phyloP scores from a whole-genome alignment of 2,113 vertebrate species.

The Pseudorhombus dupliciocellatus region DNA sequence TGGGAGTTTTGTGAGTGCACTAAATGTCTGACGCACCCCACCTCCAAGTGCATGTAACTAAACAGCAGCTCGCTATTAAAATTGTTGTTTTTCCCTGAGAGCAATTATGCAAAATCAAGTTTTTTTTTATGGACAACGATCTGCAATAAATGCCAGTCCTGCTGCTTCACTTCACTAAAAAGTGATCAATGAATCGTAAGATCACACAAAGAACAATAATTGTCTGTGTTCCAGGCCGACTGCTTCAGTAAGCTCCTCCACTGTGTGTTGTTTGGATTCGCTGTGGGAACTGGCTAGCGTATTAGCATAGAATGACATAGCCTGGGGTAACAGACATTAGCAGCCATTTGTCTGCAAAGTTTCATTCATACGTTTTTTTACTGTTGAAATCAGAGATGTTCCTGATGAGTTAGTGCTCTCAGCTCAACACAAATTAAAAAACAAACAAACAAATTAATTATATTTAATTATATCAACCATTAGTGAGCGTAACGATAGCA shows the following conservation, averaged over 20 bases:
- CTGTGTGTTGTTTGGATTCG: neutral
- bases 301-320: neutral
- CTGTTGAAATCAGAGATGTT: neutral
- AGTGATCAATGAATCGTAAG: neutral
- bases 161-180: neutral
- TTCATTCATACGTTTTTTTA: neutral
- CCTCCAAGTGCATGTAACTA: constrained; percentile 17
- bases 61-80: neutral
- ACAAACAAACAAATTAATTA: too few relatives aligned
- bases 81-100: neutral
- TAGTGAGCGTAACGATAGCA: too few relatives aligned
- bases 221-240: neutral
- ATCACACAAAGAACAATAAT: neutral
- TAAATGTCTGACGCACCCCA: constrained; percentile 1
- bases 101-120: too few relatives aligned
- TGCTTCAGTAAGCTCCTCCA: neutral
- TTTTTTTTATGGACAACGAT: neutral
- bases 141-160: neutral
- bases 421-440: too few relatives aligned
- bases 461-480: too few relatives aligned
- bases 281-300: neutral
- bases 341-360: neutral
- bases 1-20: constrained; percentile 4
- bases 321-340: neutral
- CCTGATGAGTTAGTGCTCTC: too few relatives aligned